Evolutionary conservation across 2,888 invertebrate genomes (phyloP), one percentile per base, ranked within the genome.

Genomic region (Sinohyriopsis cumingii): DNA sequence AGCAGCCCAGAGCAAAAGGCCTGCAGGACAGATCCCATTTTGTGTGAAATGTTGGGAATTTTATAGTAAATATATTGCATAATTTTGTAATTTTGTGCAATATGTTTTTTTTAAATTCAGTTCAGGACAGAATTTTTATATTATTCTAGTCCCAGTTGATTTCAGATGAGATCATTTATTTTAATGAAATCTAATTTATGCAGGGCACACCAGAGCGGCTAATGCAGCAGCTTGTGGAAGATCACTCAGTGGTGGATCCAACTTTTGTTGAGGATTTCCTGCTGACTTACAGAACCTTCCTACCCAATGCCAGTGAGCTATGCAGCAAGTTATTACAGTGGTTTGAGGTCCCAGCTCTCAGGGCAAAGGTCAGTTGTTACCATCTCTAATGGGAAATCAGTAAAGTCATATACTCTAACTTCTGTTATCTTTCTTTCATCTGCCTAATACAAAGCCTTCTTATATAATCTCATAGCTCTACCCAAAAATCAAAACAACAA

Each of bases 221-320:
- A 75, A 95, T 99, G 93, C 92, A 94, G 82, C 98, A 99, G 89
- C 92, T 99, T 68, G 95, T 99, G 67, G 98, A 98, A 91, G 99
- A 99, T 88, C 96, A 97, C 90, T 95, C 96, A 1, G 77, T 86
- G 33, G 87, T 89, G 54, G 99, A 99, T 91, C 97, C 98, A 18
- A 98, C 97, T n/a, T 99, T 98, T 91, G 96, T 99, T 61, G 98
- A 99, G 91, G 99, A 99, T 91, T 99, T 99, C 89, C 92, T 99
- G 65, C 92, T 99, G 67, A 99, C 98, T 15, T 98, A 98, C 91
- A 93, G 99, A 80, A 98, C 97, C 63, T 99, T 99, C 89, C 95
- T 98, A 81, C 93, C 94, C 75, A 94, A 94, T 89, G 95, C 97
- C 5, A 92, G 95, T 75, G 93, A 94, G 82, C 95, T 99, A 57